A percentile compares a stretch with the other conserved stretches of the same genome.
Conservation (phyloP, 2,888 invertebrate genomes). For the Pteria penguin region DNA sequence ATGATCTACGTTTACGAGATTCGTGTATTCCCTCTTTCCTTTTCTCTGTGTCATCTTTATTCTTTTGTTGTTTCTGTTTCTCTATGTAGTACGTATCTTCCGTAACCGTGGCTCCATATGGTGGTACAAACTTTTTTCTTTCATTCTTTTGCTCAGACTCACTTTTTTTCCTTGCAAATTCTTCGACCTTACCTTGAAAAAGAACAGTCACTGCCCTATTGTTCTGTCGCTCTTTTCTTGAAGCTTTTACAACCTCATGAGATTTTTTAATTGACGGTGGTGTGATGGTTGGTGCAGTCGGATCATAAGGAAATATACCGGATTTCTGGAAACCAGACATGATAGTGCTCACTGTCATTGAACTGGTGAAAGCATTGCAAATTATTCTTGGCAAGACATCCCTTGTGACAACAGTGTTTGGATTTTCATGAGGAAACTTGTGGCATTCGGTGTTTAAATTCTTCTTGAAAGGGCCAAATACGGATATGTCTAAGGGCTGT, state of each 20-base stretch:
- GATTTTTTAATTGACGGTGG: conserved; percentile 28
- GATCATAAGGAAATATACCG: conserved; percentile 39
- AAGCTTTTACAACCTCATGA: not conserved
- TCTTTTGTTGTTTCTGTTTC: not conserved
- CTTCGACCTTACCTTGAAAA: too few species aligned
- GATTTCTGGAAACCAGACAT: conserved; percentile 27
- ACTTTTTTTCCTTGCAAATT: too few species aligned
- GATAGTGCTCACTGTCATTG: too few species aligned
- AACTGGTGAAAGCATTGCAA: too few species aligned
- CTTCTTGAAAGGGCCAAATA: conserved; percentile 42
- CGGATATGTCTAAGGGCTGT: conserved; percentile 40
- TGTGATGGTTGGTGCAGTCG: too few species aligned
- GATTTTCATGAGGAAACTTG: conserved; percentile 18
- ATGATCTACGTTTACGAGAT: too few species aligned
- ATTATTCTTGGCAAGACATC: conserved; percentile 36
- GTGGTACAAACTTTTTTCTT: conserved; percentile 21
- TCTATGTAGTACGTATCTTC: conserved; percentile 30
- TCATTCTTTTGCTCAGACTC: conserved; percentile 11
- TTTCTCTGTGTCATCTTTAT: too few species aligned
- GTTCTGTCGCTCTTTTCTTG: conserved; percentile 25
- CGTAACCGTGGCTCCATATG: too few species aligned
- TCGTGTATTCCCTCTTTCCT: too few species aligned
- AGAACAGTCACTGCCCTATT: conserved; percentile 32
- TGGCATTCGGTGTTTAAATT: conserved; percentile 32
- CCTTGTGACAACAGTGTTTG: conserved; percentile 15